Percentiles rank a stretch among this genome's conserved stretches.
Evolutionary conservation across 2,888 invertebrate genomes (phyloP).

Genomic region (Noctuana brunneofusca): DNA sequence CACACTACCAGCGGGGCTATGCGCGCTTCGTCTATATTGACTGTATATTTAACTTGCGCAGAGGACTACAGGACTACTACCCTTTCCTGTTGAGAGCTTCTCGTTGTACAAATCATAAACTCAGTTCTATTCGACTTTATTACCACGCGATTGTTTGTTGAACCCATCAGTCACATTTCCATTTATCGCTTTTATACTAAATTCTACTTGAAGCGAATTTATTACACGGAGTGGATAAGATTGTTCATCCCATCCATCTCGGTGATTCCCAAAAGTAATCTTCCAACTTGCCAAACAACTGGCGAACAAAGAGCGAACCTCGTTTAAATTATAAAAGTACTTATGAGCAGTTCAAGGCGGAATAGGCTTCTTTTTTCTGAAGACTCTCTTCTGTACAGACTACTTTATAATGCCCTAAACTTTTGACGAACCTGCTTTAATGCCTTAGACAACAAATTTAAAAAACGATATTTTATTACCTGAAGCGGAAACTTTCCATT

Average conservation of each 20-base stretch:
- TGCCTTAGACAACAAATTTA: no score
- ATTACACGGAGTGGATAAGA: conserved; percentile 48
- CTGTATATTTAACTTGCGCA: no score
- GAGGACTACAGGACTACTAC: no score
- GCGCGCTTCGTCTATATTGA: no score
- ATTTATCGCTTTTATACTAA: conserved; percentile 25
- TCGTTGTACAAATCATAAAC: background rate
- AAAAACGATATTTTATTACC: no score
- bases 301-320: conserved; percentile 47
- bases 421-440: no score
- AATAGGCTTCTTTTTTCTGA: conserved; percentile 36
- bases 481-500: no score
- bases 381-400: background rate
- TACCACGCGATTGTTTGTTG: background rate
- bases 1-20: no score
- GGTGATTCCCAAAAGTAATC: conserved; percentile 56
- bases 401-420: background rate
- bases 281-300: conserved; percentile 54
- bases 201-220: conserved; percentile 44
- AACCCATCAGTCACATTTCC: conserved; percentile 42
- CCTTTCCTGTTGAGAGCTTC: no score
- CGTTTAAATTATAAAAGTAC: conserved; percentile 49
- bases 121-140: background rate
- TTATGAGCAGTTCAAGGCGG: conserved; percentile 24
- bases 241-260: conserved; percentile 55